Percentiles rank a stretch among this genome's conserved stretches.
These are phyloP conservation scores for Proterorhinus semilunaris DNA, from an alignment of 2,113 vertebrate genomes.

Conservation along the genomic window DNA sequence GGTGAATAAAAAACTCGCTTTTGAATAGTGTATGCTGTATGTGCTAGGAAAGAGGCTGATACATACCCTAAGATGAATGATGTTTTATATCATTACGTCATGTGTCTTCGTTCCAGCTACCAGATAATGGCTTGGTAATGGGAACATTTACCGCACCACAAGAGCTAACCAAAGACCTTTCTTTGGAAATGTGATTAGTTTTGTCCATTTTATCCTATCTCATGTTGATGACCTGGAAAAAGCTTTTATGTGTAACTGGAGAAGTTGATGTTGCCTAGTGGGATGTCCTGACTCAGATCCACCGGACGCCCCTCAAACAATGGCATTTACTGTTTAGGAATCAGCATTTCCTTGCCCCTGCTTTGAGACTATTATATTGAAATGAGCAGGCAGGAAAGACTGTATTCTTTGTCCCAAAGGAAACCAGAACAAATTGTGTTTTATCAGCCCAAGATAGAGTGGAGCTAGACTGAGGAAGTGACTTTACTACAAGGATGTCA, in stretches of 20 bases:
- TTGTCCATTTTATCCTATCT: constrained; percentile 33
- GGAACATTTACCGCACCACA: constrained; percentile 30
- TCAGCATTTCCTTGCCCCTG: constrained; percentile 68
- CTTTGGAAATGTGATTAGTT: constrained; percentile 46
- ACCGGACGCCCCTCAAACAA: constrained; percentile 71
- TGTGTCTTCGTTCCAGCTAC: constrained; percentile 17
- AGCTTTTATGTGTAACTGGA: constrained; percentile 63
- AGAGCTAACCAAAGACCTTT: constrained; percentile 35
- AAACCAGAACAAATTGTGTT: constrained; percentile 40
- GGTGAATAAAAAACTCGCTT: constrained; percentile 1
- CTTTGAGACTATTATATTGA: constrained; percentile 60
- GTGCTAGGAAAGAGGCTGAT: constrained; percentile 2
- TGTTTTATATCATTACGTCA: constrained; percentile 32
- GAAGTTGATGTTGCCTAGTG: constrained; percentile 60
- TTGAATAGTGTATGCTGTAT: constrained; percentile 9
- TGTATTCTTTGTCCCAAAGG: constrained; percentile 60
- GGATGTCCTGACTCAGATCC: constrained; percentile 68
- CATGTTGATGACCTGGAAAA: constrained; percentile 41
- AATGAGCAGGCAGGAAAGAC: constrained; percentile 59
- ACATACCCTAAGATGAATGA: constrained; percentile 18
- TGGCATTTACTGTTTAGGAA: constrained; percentile 69
- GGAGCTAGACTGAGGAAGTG: background rate
- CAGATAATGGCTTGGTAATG: constrained; percentile 44
- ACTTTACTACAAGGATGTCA: background rate
- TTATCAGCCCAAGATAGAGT: constrained; percentile 19